Evolutionary conservation across 2,888 invertebrate species (phyloP).

Genomic region (Crepidodera aurea): DNA sequence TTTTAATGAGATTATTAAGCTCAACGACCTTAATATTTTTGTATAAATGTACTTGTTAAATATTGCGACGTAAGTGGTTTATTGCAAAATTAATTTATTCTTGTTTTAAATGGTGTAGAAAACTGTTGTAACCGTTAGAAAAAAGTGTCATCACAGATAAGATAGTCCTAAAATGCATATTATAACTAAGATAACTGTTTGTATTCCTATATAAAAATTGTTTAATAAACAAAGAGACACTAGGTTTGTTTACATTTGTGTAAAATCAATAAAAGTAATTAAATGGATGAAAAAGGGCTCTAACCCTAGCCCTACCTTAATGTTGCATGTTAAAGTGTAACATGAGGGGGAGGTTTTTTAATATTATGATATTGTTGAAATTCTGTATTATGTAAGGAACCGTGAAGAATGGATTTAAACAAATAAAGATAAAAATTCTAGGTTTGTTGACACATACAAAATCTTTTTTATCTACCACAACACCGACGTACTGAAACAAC

Average conservation of each 20-base stretch:
- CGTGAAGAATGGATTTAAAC: neutral
- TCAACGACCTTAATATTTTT: conserved; percentile 2
- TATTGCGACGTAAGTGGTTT: neutral
- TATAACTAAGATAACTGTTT: neutral
- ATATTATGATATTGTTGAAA: neutral
- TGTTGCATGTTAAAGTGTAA: conserved; percentile 35
- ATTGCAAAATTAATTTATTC: neutral
- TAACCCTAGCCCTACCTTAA: conserved; percentile 39
- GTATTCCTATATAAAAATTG: neutral
- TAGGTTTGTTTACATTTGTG: conserved; percentile 20
- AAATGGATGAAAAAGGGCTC: conserved; percentile 25
- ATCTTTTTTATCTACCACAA: no score
- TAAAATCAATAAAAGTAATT: conserved; percentile 34
- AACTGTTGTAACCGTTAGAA: neutral
- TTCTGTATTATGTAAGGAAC: neutral
- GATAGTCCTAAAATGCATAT: neutral
- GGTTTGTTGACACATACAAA: no score
- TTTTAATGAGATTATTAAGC: conserved; percentile 8
- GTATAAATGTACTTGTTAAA: neutral
- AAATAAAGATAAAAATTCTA: no score
- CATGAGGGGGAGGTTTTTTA: neutral
- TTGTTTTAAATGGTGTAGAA: neutral
- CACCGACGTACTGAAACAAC: no score
- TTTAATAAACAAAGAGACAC: neutral
- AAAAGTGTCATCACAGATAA: conserved; percentile 6